These are phyloP conservation scores for Sceliomorpha sp. DNA, from an alignment of 2,888 invertebrate genomes.

Conservation along the genomic window DNA sequence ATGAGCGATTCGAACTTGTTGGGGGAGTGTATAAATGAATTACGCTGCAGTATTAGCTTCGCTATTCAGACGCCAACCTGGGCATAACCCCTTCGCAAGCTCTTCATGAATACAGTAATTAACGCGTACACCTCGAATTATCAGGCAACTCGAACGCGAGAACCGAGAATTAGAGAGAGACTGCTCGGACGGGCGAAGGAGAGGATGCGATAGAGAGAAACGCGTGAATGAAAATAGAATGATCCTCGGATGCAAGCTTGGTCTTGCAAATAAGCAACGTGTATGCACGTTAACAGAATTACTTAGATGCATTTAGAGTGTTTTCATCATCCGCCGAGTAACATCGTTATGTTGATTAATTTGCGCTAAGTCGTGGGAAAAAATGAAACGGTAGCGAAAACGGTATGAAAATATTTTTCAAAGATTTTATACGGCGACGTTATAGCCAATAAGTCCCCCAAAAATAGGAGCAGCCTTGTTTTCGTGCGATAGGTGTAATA, in stretches of 20 bases:
- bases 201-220: conserved; percentile 30
- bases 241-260: conserved; percentile 50
- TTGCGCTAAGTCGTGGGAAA: conserved; percentile 32
- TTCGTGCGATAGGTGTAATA: no score
- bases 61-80: conserved; percentile 72
- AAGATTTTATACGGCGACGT: no score
- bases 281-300: conserved; percentile 72
- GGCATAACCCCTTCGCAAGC: conserved; percentile 73
- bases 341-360: conserved; percentile 70
- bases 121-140: conserved; percentile 75
- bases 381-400: no score
- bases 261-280: conserved; percentile 67
- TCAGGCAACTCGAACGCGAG: conserved; percentile 59
- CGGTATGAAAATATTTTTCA: no score
- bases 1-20: conserved; percentile 56
- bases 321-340: conserved; percentile 59
- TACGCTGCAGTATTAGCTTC: conserved; percentile 77
- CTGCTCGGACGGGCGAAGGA: conserved; percentile 32
- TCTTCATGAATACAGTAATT: conserved; percentile 77
- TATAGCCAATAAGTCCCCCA: no score
- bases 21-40: conserved; percentile 69
- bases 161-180: conserved; percentile 51
- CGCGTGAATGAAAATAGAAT: conserved; percentile 44
- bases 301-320: conserved; percentile 52
- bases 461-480: no score